Evolutionary conservation across 92 coral and sea anemone species (phyloP), one percentile per base, ranked within the genome.

Genomic region (Paramuricea clavata): DNA sequence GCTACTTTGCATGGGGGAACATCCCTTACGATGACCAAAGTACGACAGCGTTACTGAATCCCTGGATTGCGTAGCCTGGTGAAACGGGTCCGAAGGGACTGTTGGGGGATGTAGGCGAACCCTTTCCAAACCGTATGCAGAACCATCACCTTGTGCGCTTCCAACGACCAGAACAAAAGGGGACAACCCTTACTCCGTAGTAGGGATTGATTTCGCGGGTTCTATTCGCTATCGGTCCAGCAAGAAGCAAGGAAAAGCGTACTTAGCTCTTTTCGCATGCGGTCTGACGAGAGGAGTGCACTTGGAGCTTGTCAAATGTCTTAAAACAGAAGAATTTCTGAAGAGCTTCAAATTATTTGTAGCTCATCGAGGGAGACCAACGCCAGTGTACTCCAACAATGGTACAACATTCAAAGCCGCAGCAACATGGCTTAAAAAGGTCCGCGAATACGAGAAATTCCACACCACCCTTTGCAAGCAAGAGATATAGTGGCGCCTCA

Each of bases 171-270:
- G 31, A 61, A 61, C 28, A 30, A 19, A 6, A 2, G 69, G 69
- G 16, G 26, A 19, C 69, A 61, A 6, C 7, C 69, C 69, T 10
- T 61, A 61, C 16, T 61, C 69, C 31, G 69, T 61, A 8, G 16
- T 61, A 19, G 69, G 69, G 69, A 16, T 61, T 5, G 69, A 61
- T 30, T 61, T 61, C 69, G 69, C 69, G 16, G 69, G 69, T 61
- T 26, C 69, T 30, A 61, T 61, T 8, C 27, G 69, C 28, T 61
- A 61, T 61, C 69, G 69, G 31, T 19, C 34, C 7, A 61, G 69
- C 69, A 61, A 61, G 34, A 61, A 61, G 31, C 9, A 61, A 61
- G 28, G 69, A 19, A 19, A 61, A 30, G 69, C 69, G 65, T 57
- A 57, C 65, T 19, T 25, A 25, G 65, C n/a, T 2, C 5, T 57